Evolutionary conservation across 37 sponge, comb jelly and placozoan genomes (phyloP).

Genomic region (Amphimedon queenslandica): DNA sequence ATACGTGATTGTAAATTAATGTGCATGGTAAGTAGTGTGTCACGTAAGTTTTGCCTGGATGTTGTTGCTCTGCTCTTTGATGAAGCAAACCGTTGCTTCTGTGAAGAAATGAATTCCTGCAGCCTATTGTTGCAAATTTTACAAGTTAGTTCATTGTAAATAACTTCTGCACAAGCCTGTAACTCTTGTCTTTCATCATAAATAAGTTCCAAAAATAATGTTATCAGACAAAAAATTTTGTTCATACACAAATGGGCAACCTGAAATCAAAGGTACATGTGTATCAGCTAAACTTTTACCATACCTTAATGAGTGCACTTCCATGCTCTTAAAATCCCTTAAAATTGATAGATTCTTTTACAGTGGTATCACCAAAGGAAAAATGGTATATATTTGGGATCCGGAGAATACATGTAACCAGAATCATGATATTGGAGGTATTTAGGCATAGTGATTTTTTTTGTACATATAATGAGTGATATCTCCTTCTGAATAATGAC

Average conservation of each 20-base stretch:
- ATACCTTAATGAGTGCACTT: background rate
- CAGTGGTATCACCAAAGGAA: background rate
- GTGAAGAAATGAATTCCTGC: conserved; percentile 1
- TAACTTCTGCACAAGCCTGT: background rate
- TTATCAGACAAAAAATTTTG: no score
- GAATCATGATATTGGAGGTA: conserved; percentile 12
- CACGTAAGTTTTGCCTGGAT: conserved; percentile 6
- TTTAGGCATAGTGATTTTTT: conserved; percentile 10
- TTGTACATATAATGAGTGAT: background rate
- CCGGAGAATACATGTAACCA: conserved; percentile 32
- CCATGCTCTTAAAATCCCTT: background rate
- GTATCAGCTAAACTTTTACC: background rate
- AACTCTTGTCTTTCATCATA: background rate
- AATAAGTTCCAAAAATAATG: no score
- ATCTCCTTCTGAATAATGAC: conserved; percentile 13
- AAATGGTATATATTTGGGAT: conserved; percentile 3
- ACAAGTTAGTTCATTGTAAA: background rate
- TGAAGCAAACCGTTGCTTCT: background rate
- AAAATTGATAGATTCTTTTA: background rate
- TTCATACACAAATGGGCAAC: no score
- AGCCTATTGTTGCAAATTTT: conserved; percentile 4
- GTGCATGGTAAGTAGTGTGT: background rate
- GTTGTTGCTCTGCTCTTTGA: background rate
- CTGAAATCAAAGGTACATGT: no score
- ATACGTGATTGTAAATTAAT: background rate